phyloP scores from a whole-genome alignment of 92 coral and sea anemone species.

The Ricordea florida region DNA sequence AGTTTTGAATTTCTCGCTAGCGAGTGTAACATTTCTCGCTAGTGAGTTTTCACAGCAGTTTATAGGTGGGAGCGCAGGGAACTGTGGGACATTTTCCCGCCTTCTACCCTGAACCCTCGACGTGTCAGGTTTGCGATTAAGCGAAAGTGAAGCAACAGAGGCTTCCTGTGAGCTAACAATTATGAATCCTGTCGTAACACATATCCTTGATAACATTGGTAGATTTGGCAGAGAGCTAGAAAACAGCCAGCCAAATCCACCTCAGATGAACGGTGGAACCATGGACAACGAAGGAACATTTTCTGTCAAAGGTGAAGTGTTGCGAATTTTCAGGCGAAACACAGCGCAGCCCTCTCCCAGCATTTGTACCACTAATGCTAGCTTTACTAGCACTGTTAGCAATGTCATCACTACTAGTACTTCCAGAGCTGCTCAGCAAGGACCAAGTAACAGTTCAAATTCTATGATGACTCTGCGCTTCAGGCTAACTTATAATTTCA shows the following conservation, averaged over 20 bases:
- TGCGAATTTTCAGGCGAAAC: not conserved
- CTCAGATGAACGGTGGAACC: not conserved
- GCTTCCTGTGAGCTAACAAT: not conserved
- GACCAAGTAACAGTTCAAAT: not conserved
- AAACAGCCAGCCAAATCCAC: not conserved
- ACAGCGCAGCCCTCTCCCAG: not conserved
- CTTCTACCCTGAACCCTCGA: not conserved
- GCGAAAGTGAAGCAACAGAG: no score
- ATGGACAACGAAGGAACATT: not conserved
- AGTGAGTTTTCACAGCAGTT: not conserved
- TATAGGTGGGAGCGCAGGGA: not conserved
- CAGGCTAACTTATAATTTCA: not conserved
- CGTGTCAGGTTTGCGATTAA: not conserved
- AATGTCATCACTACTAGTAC: not conserved
- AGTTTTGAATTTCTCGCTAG: not conserved
- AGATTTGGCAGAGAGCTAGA: not conserved
- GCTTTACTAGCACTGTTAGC: not conserved
- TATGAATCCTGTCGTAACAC: not conserved
- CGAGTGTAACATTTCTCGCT: not conserved
- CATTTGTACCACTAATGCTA: not conserved
- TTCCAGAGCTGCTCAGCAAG: not conserved
- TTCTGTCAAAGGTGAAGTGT: conserved; percentile 10
- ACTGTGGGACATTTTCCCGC: not conserved
- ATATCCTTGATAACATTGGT: not conserved
- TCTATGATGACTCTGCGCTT: not conserved